Conservation (phyloP, 2,113 vertebrate genomes). For the Danionella cerebrum region DNA sequence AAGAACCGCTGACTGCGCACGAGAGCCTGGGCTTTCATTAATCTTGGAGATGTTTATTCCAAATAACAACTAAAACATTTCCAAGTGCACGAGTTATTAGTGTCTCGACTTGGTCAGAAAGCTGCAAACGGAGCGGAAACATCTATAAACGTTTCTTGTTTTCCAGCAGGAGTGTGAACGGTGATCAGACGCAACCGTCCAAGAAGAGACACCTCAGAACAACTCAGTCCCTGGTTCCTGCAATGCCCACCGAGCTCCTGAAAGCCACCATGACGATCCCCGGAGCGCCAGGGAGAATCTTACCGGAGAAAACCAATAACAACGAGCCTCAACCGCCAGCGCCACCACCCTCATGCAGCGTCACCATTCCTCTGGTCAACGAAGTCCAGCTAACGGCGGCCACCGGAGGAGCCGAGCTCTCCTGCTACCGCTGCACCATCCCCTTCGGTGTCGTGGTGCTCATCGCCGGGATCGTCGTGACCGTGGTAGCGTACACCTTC, state of each 20-base stretch:
- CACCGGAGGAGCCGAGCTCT: conserved; percentile 87
- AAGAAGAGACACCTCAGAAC: not conserved
- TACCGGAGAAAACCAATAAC: conserved; percentile 51
- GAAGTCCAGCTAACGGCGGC: conserved; percentile 87
- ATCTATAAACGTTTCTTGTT: not conserved
- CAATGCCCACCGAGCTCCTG: conserved; percentile 76
- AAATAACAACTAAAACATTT: not conserved
- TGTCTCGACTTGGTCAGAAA: too few relatives aligned
- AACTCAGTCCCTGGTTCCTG: conserved; percentile 29
- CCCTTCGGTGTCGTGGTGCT: conserved; percentile 92
- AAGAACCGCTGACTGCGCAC: too few relatives aligned
- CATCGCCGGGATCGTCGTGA: conserved; percentile 87
- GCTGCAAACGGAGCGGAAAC: too few relatives aligned
- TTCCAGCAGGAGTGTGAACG: not conserved
- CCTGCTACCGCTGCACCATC: conserved; percentile 90
- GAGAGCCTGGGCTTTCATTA: too few relatives aligned
- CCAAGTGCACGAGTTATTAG: not conserved
- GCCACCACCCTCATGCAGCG: too few relatives aligned
- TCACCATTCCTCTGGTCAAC: conserved; percentile 75
- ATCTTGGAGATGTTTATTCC: too few relatives aligned
- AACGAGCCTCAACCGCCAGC: conserved; percentile 43
- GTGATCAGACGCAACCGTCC: not conserved
- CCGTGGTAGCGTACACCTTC: conserved; percentile 90
- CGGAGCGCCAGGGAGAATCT: conserved; percentile 55
- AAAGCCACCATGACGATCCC: conserved; percentile 72